Evolutionary conservation across 2,888 invertebrate genomes (phyloP).

Genomic region (Heteropelma amictum): DNA sequence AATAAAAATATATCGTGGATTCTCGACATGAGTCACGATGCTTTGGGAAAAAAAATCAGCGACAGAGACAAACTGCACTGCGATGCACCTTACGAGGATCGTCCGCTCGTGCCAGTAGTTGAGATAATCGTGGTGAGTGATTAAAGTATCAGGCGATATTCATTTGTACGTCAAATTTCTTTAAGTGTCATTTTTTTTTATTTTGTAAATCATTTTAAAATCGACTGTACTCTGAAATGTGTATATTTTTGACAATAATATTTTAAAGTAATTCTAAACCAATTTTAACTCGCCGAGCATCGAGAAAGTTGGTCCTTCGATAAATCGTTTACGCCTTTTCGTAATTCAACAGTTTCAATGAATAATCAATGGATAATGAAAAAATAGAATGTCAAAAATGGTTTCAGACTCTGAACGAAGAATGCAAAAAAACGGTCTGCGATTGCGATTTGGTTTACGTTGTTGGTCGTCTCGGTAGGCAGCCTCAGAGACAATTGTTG

Average conservation of each 20-base stretch:
- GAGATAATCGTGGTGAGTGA: slow-evolving; percentile 83
- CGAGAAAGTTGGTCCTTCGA: too few relatives aligned
- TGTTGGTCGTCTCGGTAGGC: slow-evolving; percentile 77
- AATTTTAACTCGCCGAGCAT: neutral
- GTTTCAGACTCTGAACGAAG: slow-evolving; percentile 80
- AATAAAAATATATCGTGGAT: slow-evolving; percentile 83
- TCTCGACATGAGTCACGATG: slow-evolving; percentile 79
- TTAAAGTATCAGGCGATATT: too few relatives aligned
- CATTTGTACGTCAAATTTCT: too few relatives aligned
- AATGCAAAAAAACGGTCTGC: slow-evolving; percentile 82
- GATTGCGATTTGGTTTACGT: slow-evolving; percentile 83
- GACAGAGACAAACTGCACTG: slow-evolving; percentile 83
- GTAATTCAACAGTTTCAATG: too few relatives aligned
- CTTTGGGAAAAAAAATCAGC: slow-evolving; percentile 78
- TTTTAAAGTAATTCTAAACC: neutral
- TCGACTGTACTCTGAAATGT: too few relatives aligned
- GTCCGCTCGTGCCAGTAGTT: slow-evolving; percentile 83
- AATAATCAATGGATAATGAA: slow-evolving; percentile 39
- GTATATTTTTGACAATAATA: neutral
- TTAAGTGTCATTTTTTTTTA: neutral
- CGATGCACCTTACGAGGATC: slow-evolving; percentile 81
- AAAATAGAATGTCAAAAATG: slow-evolving; percentile 24
- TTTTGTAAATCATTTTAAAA: too few relatives aligned
- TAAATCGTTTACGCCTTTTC: too few relatives aligned
- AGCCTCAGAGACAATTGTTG: slow-evolving; percentile 76